A percentile compares a stretch with the other conserved stretches of the same genome.
phyloP scores from a whole-genome alignment of 1,140 invertebrate genomes.

The Globodera rostochiensis region DNA sequence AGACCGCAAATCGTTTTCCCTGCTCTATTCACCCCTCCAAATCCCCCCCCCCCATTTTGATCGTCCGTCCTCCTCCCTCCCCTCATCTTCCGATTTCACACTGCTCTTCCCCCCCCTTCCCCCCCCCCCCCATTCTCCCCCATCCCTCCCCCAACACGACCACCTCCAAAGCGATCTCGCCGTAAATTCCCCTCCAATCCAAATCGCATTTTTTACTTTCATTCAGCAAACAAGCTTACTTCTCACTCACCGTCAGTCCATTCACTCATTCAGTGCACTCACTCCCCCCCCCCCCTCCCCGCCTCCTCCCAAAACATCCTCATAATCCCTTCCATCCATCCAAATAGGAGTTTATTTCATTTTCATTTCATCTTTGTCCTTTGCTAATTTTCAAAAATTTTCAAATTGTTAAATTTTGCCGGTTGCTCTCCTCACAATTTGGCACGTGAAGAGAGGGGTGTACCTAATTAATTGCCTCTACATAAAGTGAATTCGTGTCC shows the following conservation, averaged over 20 bases:
- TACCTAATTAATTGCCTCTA: no score
- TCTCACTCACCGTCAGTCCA: no score
- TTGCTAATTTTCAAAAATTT: not conserved
- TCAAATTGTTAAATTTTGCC: not conserved
- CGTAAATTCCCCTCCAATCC: not conserved
- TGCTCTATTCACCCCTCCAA: not conserved
- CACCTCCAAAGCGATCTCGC: not conserved
- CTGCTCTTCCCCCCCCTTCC: not conserved
- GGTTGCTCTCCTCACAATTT: no score
- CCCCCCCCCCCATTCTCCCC: not conserved
- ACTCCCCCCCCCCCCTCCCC: not conserved
- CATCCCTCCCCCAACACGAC: not conserved
- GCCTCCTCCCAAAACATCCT: not conserved
- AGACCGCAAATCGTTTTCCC: not conserved
- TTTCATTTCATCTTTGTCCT: not conserved
- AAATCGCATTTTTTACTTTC: not conserved
- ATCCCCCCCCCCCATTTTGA: constrained; percentile 8
- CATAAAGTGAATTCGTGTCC: no score
- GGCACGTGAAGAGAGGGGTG: no score
- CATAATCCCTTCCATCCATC: not conserved
- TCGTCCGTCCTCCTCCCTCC: not conserved
- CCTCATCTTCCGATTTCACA: constrained; percentile 1
- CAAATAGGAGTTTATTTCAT: not conserved
- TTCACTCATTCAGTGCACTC: not conserved
- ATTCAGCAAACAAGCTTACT: not conserved